phyloP scores from a whole-genome alignment of 1,140 invertebrate species.

The Wasmannia auropunctata region DNA sequence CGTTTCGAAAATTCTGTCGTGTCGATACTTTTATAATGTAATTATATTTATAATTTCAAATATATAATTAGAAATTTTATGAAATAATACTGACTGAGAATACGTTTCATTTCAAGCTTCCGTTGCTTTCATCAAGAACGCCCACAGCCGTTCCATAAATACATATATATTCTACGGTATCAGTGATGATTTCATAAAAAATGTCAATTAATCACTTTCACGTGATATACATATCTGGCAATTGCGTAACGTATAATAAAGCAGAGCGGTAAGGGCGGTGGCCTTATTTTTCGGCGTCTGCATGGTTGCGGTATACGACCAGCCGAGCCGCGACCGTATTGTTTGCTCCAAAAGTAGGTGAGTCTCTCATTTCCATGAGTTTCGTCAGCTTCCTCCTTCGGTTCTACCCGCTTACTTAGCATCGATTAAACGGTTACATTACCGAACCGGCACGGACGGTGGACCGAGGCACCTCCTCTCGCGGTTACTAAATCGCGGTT shows the following conservation, averaged over 20 bases:
- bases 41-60: background rate
- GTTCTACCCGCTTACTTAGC: conserved; percentile 56
- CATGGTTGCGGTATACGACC: conserved; percentile 13
- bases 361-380: conserved; percentile 62
- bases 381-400: conserved; percentile 67
- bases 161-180: background rate
- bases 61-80: background rate
- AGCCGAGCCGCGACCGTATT: conserved; percentile 49
- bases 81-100: background rate
- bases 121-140: background rate
- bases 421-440: conserved; percentile 69
- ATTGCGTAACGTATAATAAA: background rate
- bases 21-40: background rate
- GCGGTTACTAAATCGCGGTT: conserved; percentile 53
- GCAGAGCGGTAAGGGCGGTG: background rate
- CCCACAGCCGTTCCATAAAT: background rate
- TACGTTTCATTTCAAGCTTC: background rate
- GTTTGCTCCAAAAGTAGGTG: conserved; percentile 56
- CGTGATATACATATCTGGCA: background rate
- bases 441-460: conserved; percentile 50
- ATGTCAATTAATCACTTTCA: background rate
- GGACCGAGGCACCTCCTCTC: conserved; percentile 26
- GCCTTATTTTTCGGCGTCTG: conserved; percentile 38
- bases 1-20: background rate
- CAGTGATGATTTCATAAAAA: conserved; percentile 1